Base-by-base conservation (phyloP, 1,140 invertebrate genomes). In the Idris sp. region DNA sequence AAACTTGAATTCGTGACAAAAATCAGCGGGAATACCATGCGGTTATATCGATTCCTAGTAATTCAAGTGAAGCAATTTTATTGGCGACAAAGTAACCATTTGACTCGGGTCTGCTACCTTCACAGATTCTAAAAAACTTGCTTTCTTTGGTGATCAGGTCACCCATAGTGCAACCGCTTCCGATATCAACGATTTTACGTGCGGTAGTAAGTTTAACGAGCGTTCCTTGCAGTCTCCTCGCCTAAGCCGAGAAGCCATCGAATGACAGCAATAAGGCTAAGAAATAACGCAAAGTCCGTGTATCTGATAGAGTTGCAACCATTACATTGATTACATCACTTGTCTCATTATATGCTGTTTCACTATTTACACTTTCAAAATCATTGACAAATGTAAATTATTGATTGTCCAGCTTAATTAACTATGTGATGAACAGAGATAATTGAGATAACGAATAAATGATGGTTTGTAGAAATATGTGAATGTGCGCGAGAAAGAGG, bases 1-100 rank as follows among this genome's bases (percentile, higher is more conserved):
- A 68, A 68, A 58, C 25, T 49, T 30, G 22, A 41, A 68, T 46
- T 40, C 30, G 10, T 25, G 62, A 38, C 19, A 41, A 48, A 48
- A 67, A 48, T 67, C 33, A 49, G 41, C 49, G 28, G 11, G 31
- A 56, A 30, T 15, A 54, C 40, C 62, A 9, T 28, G 16, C 7
- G 10, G 40, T 19, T 31, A 67, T 67, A 72, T 72, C 68, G 68
- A 72, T 72, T 54, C 26, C 35, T 26, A 40, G 51, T 62, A 61
- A 72, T 72, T 72, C 58, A 56, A 54, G 48, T 49, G 58, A 22
- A 72, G 49, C 49, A 62, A 72, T 72, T 72, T 64, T 72, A 72
- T 62, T 56, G 58, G 68, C 43, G 58, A 62, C 58, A 72, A 72
- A 72, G 68, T 72, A 72, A 72, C 68, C 62, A 72, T 72, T 72